These are phyloP conservation scores for Stenchaetothrips biformis DNA, from an alignment of 2,888 invertebrate genomes.

Conservation along the genomic window DNA sequence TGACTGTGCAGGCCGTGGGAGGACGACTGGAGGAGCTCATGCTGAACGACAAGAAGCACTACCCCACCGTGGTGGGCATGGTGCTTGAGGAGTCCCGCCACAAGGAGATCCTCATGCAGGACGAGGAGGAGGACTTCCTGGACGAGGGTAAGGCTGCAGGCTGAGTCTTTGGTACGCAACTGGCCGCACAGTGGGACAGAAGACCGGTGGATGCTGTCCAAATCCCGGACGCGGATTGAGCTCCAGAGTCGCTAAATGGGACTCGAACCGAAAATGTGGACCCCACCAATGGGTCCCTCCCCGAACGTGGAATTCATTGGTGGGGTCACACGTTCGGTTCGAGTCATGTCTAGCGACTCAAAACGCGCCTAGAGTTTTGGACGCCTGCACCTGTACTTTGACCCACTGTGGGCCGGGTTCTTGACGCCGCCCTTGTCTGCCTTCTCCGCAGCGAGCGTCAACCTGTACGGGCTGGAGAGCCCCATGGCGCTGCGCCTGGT, in stretches of 20 bases:
- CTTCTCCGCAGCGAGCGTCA: slow-evolving; percentile 56
- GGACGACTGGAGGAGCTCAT: slow-evolving; percentile 86
- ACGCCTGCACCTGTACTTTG: no score
- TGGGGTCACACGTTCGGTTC: no score
- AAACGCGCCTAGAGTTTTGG: no score
- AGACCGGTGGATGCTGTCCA: no score
- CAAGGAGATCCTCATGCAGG: slow-evolving; percentile 71
- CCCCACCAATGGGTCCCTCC: no score
- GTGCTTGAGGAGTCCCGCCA: slow-evolving; percentile 73
- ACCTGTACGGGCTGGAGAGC: slow-evolving; percentile 72
- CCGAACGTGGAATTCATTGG: no score
- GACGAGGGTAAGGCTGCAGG: slow-evolving; percentile 70
- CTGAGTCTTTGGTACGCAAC: slow-evolving; percentile 31
- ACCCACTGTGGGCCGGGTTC: not conserved
- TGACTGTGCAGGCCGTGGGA: slow-evolving; percentile 68
- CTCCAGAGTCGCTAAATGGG: no score
- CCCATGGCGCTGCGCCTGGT: slow-evolving; percentile 83
- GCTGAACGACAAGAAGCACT: slow-evolving; percentile 69
- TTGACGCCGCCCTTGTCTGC: no score
- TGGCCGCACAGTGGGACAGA: no score
- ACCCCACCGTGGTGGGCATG: slow-evolving; percentile 61
- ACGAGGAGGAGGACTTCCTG: slow-evolving; percentile 94
- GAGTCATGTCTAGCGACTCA: no score
- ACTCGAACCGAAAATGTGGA: no score
- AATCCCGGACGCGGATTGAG: no score